phyloP scores from a whole-genome alignment of 2,113 vertebrate genomes.

The Odocoileus virginianus region DNA sequence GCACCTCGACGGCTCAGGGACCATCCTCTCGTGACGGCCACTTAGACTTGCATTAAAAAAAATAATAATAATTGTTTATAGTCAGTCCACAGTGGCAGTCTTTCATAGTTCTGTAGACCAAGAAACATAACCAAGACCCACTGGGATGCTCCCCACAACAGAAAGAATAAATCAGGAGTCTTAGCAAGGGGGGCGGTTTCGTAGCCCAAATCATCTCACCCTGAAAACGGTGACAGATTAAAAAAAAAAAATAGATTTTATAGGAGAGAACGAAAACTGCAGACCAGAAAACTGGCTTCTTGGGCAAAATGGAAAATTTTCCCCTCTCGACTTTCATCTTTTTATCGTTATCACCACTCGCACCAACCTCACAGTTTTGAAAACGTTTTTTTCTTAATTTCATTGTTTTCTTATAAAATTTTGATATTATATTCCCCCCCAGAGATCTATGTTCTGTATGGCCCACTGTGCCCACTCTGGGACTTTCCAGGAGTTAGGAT shows the following conservation, averaged over 20 bases:
- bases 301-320: too few relatives aligned
- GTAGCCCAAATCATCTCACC: background rate
- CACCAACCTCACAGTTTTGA: too few relatives aligned
- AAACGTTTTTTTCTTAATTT: background rate
- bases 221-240: background rate
- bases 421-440: background rate
- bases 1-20: rapidly evolving
- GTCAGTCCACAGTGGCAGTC: background rate
- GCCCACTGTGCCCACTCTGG: background rate
- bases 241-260: background rate
- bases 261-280: rapidly evolving
- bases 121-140: background rate
- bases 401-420: background rate
- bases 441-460: rapidly evolving
- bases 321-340: too few relatives aligned
- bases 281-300: background rate
- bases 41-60: rapidly evolving
- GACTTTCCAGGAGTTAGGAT: background rate
- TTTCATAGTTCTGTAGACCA: background rate
- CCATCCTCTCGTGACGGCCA: rapidly evolving
- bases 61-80: background rate
- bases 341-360: rapidly evolving
- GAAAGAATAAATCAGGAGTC: background rate
- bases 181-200: rapidly evolving
- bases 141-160: background rate